Evolutionary conservation across 1,140 invertebrate genomes (phyloP).

Genomic region (Lutraria rhynchaena): DNA sequence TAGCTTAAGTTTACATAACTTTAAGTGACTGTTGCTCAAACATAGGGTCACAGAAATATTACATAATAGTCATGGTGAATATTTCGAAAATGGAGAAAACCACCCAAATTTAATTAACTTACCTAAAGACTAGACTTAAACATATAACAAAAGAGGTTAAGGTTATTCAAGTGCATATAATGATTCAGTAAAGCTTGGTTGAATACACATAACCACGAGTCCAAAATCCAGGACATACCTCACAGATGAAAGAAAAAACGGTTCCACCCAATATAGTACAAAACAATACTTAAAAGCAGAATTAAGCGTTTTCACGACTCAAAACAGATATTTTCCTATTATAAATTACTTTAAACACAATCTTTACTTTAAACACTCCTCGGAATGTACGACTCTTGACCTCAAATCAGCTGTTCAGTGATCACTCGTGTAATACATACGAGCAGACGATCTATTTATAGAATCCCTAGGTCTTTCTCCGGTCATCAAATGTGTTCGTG

Average conservation of each 20-base stretch:
- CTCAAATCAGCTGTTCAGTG: slow-evolving; percentile 58
- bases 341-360: too few species aligned
- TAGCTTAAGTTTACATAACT: too few species aligned
- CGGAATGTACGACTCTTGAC: slow-evolving; percentile 38
- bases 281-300: too few species aligned
- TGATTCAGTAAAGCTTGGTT: slow-evolving; percentile 32
- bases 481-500: slow-evolving; percentile 41
- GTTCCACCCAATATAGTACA: not conserved
- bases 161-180: slow-evolving; percentile 16
- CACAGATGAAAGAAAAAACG: not conserved
- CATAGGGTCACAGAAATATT: too few species aligned
- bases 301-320: too few species aligned
- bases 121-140: too few species aligned
- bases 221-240: slow-evolving; percentile 35
- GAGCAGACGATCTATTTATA: slow-evolving; percentile 45
- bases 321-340: too few species aligned
- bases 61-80: too few species aligned
- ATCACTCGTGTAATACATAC: slow-evolving; percentile 30
- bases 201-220: slow-evolving; percentile 37
- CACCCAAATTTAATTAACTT: too few species aligned
- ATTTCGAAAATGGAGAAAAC: too few species aligned
- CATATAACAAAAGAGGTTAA: too few species aligned
- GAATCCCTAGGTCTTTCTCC: slow-evolving; percentile 44
- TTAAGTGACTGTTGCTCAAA: too few species aligned
- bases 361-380: not conserved